Base-by-base conservation (phyloP, 1,140 invertebrate genomes). In the Aplysia californica region DNA sequence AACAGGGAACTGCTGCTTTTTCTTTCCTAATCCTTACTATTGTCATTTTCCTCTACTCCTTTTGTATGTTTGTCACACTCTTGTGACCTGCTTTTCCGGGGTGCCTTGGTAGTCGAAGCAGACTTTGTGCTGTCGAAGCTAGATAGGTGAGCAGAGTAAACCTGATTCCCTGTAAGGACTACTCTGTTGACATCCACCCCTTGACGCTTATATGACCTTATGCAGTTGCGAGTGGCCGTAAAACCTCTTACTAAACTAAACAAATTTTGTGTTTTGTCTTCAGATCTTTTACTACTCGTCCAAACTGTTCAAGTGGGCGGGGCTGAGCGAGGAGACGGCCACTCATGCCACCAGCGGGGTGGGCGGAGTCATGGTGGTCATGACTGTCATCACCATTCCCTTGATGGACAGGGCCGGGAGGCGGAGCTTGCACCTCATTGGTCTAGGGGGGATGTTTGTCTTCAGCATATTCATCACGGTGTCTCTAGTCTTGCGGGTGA, bases 401-500 rank as follows among this genome's bases (percentile, higher is more conserved):
- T 75, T 90, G 31, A 92, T 86, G 93, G 89, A 89, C 81, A 73
- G 82, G 55, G 78, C 94, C 66, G 96, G 96, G 38, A 91, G 96
- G 31, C 94, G 96, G 85, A 95, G 94, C 1, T 86, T 97, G 3
- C 92, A 96, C 18, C 83, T 97, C 23, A 84, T 93, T 75, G 96
- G 95, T 2, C 93, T 97, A 10, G 79, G 67, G 0, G 95, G 95
- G 69, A 95, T 96, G 94, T 91, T 93, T 38, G 65, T 95, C 88
- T 97, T 97, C 92, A 97, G 96, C 86, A 96, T 98, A 88, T 97
- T 98, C 92, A 97, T 98, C 91, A 98, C 97, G 78, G 96, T 98
- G 90, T 89, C 91, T 83, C 79, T 94, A 76, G 83, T 85, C 56
- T 89, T 97, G 90, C 96, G 96, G 94, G 94, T 94, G 91, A 92